These are phyloP conservation scores for Zaprionus camerounensis DNA, from an alignment of 1,140 invertebrate species.

Conservation along the genomic window DNA sequence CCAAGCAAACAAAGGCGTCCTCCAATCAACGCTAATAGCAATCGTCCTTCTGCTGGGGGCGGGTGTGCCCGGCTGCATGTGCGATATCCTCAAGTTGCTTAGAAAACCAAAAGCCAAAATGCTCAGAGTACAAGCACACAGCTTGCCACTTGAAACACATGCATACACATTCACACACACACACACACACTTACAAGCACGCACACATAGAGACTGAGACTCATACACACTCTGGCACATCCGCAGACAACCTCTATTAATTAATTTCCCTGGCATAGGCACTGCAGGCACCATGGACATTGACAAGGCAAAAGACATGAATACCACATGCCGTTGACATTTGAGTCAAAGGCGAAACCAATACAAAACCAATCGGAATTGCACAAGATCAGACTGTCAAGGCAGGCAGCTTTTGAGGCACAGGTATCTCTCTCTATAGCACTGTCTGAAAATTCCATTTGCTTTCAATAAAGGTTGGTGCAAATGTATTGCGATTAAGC, in stretches of 20 bases:
- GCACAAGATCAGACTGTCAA: slow-evolving; percentile 25
- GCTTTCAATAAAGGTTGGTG: neutral
- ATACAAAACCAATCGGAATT: slow-evolving; percentile 41
- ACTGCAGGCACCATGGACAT: slow-evolving; percentile 59
- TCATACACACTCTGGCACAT: neutral
- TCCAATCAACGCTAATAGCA: slow-evolving; percentile 78
- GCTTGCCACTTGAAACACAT: slow-evolving; percentile 1
- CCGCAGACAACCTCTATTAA: slow-evolving; percentile 68
- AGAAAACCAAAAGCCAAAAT: slow-evolving; percentile 73
- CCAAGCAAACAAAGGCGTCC: slow-evolving; percentile 67
- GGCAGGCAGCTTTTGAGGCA: neutral
- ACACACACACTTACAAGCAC: slow-evolving; percentile 7
- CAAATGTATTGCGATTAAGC: neutral
- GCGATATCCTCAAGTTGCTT: slow-evolving; percentile 64
- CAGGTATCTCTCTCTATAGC: neutral
- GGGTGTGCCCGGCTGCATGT: slow-evolving; percentile 14
- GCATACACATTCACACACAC: neutral
- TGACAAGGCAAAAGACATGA: slow-evolving; percentile 41
- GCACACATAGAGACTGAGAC: neutral
- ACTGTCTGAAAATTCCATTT: neutral
- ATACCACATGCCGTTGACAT: slow-evolving; percentile 72
- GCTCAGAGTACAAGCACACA: slow-evolving; percentile 41
- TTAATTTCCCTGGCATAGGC: slow-evolving; percentile 67
- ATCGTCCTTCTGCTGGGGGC: slow-evolving; percentile 17
- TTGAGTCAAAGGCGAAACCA: slow-evolving; percentile 70